Base-by-base conservation (phyloP, 2,888 invertebrate species). In the Caenorhabditis angaria region DNA sequence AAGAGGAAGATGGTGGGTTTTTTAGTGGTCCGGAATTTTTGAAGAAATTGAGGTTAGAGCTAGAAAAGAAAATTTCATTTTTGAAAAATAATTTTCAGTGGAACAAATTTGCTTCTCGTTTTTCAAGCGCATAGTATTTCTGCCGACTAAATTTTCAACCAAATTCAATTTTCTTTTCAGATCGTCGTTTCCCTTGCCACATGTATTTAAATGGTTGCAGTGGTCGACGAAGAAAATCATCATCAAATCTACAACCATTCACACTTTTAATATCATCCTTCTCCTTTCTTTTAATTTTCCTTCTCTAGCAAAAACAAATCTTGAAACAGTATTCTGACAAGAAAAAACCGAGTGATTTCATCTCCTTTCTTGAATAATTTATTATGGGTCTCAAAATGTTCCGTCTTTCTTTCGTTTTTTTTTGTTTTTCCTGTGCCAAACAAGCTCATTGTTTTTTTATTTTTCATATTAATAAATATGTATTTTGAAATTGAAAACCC, bases 201-300 rank as follows among this genome's bases (percentile, higher is more conserved):
- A 85, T 85, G 85, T 85, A 85, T 64, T 67, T 85, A 65, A 85
- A 85, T 63, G 85, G 85, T 5, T 86, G 85, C 65, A 41, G 41
- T 41, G 41, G 41, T 41, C 41, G 41, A 41, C 82, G 82, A 32
- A 6, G 29, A 4, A 56, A 54, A 27, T 54, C 54, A 3, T 54
- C 54, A 12, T 41, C 41, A 18, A 2, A 41, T 18, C 41, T 41
- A 3, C 41, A 14, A 41, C 41, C 41, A 2, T 12, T 41, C 18
- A 12, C 41, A 3, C 41, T 41, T 41, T 18, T 41, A 12, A 41
- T 41, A 6, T 41, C 41, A 14, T n/a, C n/a, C n/a, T n/a, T n/a
- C n/a, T n/a, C n/a, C n/a, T n/a, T n/a, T n/a, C n/a, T n/a, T n/a
- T n/a, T n/a, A n/a, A n/a, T 41, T 41, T 41, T 12, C 41, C 41